Evolutionary conservation across 2,113 vertebrate genomes (phyloP), one percentile per base, ranked within the genome.

Genomic region (Microcebus ravelobensis): DNA sequence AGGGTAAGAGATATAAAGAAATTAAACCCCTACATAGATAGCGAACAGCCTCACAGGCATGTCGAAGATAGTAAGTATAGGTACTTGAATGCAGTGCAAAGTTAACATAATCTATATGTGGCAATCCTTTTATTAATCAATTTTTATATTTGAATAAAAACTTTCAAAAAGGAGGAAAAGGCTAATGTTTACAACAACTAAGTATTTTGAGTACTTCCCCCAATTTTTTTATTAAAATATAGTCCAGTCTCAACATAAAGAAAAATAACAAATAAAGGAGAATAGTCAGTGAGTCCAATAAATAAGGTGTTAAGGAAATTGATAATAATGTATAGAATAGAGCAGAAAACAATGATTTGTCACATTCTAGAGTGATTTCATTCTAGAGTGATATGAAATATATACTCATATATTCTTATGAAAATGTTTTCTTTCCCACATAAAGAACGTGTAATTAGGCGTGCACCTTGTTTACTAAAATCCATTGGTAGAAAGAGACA

Each of bases 1-100:
- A 5, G 17, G 21, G 65, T 95, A 71, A 88, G n/a, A 55, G 68
- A 50, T 42, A 31, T 20, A 76, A 67, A 86, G 42, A 70, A 70
- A 68, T 27, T 45, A 7, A 55, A 9, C 1, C 4, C 1, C 20
- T 14, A 67, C 0, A 0, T 65, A 42, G 2, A 2, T 71, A 23
- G 9, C 18, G 77, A 11, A 34, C 3, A 77, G 63, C 4, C 42
- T 70, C 10, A 45, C 0, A n/a, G 4, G 34, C 12, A 61, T 17
- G 18, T 5, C 0, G 4, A 55, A 7, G 59, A 36, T 27, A 80
- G 1, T 14, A 70, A 57, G 21, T 36, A n/a, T 52, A 68, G 27
- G 12, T 45, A 36, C 4, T 68, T 34, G 8, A 63, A 73, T 61
- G 8, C 20, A 9, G 74, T 65, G 3, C 10, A 45, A 87, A 65